These are phyloP conservation scores for Ceratotherium simum DNA, from an alignment of 2,113 vertebrate species.

Conservation along the genomic window DNA sequence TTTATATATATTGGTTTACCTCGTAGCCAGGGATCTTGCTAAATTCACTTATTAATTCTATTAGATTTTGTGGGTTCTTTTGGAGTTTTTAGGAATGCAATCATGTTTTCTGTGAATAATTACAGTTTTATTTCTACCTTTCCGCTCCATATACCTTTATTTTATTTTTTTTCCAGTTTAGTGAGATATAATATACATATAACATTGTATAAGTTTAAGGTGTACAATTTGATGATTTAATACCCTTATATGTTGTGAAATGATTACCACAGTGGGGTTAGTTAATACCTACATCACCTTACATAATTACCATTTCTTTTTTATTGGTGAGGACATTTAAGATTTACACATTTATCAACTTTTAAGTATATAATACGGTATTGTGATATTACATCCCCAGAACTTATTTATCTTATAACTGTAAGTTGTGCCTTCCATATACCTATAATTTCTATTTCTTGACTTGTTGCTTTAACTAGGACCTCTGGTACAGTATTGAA, in stretches of 20 bases:
- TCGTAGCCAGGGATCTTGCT: not conserved
- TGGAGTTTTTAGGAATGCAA: not conserved
- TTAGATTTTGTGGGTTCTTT: not conserved
- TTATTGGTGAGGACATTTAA: not conserved
- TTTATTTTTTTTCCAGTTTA: not conserved
- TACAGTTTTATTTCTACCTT: not conserved
- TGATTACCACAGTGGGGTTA: not conserved
- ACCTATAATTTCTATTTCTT: constrained; percentile 18
- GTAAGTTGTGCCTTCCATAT: not conserved
- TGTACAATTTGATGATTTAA: not conserved
- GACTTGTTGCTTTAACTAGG: not conserved
- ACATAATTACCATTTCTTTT: not conserved
- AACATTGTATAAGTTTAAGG: not conserved
- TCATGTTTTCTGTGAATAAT: not conserved
- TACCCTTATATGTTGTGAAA: not conserved
- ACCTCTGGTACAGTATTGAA: not conserved
- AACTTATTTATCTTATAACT: not conserved
- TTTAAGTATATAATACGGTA: not conserved
- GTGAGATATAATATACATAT: not conserved
- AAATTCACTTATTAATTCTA: not conserved
- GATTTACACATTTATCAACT: not conserved
- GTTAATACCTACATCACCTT: not conserved
- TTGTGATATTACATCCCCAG: not conserved
- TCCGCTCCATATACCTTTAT: not conserved
- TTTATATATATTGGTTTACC: not conserved